A percentile compares a stretch with the other conserved stretches of the same genome.
Conservation (phyloP, 2,113 vertebrate species). For the Corvus hawaiiensis region DNA sequence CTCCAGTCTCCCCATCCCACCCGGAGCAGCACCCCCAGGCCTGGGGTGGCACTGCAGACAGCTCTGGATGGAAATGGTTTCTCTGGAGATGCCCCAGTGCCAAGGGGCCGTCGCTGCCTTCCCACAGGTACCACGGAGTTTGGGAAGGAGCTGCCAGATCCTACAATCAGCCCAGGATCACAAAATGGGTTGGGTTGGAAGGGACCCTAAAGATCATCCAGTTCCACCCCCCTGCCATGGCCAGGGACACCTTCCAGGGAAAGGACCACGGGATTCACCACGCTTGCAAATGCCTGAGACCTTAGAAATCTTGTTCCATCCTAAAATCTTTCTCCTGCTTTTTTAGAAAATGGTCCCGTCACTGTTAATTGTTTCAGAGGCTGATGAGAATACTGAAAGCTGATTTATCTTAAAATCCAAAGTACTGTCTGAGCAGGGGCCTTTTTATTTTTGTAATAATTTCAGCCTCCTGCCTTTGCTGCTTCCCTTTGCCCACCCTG, state of each 20-base stretch:
- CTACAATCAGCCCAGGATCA: neutral
- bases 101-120: rapidly evolving
- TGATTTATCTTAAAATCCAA: neutral
- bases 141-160: neutral
- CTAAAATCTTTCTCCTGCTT: neutral
- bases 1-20: neutral
- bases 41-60: rapidly evolving
- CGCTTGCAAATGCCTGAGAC: neutral
- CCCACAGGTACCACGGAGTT: rapidly evolving
- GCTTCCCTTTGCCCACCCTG: neutral
- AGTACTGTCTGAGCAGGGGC: neutral
- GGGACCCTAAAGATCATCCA: neutral
- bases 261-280: neutral
- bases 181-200: neutral
- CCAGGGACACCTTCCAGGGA: neutral
- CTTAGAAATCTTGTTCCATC: neutral
- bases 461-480: neutral
- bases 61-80: neutral
- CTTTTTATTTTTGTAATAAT: neutral
- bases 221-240: neutral
- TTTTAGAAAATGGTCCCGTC: neutral
- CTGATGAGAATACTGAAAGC: neutral
- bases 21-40: neutral
- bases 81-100: neutral
- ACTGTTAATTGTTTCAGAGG: neutral